These are phyloP conservation scores for Petrocephalus sullivani DNA, from an alignment of 2,797 vertebrate species.

Conservation along the genomic window DNA sequence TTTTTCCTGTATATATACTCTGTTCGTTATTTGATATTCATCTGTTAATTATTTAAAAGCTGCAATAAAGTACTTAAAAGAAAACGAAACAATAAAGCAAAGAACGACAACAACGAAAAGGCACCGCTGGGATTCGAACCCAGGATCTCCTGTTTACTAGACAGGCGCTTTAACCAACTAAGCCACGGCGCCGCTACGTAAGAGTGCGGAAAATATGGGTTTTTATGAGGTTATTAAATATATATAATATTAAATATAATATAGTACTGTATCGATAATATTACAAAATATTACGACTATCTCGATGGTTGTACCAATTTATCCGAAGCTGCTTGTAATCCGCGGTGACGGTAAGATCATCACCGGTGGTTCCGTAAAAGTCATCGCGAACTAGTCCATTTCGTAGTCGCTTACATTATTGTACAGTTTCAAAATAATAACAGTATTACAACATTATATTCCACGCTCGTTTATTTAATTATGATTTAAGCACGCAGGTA, in stretches of 20 bases:
- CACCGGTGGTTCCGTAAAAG: not conserved
- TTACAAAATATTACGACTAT: not conserved
- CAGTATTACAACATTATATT: not conserved
- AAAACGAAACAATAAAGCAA: not conserved
- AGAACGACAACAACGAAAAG: conserved; percentile 1
- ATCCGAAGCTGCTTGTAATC: not conserved
- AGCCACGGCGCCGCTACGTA: conserved; percentile 29
- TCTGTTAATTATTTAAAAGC: not conserved
- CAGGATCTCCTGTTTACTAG: conserved; percentile 40
- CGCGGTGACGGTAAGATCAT: not conserved
- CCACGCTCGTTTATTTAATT: not conserved
- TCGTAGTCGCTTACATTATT: not conserved
- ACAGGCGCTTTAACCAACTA: conserved; percentile 39
- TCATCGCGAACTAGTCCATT: not conserved
- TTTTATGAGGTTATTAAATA: not conserved
- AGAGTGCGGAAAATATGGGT: not conserved
- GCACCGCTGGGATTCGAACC: conserved; percentile 37
- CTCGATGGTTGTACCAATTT: not conserved
- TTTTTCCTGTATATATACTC: not conserved
- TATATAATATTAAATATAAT: not conserved
- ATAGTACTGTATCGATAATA: too few species aligned
- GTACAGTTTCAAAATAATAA: not conserved
- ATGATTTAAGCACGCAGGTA: not conserved
- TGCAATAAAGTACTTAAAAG: not conserved
- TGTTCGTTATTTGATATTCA: not conserved